Conservation (phyloP, 2,888 invertebrate species). For the Cheiracanthium punctorium region DNA sequence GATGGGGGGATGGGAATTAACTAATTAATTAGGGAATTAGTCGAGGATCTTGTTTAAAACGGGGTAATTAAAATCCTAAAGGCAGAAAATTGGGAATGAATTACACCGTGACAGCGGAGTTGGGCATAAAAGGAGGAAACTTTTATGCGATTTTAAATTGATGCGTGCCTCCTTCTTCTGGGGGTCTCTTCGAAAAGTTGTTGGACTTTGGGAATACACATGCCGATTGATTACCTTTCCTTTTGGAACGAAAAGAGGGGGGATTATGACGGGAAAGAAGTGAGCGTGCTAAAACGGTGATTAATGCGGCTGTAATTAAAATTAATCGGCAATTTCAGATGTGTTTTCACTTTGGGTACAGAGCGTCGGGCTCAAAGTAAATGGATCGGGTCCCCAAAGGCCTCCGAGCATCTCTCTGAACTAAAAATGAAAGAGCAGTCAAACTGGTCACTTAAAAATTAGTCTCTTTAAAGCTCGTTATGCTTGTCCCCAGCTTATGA, state of each 20-base stretch:
- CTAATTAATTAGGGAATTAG: constrained; percentile 70
- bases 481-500: too few relatives aligned
- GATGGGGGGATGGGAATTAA: constrained; percentile 62
- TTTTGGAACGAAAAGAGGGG: not conserved
- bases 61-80: constrained; percentile 68
- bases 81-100: constrained; percentile 69
- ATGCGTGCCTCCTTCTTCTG: constrained; percentile 27
- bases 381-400: not conserved
- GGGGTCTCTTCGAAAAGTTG: constrained; percentile 31
- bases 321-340: constrained; percentile 58
- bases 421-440: not conserved
- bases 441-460: not conserved
- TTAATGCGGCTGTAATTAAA: constrained; percentile 62
- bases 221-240: constrained; percentile 55
- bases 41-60: constrained; percentile 68
- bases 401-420: not conserved
- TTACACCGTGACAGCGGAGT: constrained; percentile 53
- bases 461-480: too few relatives aligned
- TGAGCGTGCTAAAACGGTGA: constrained; percentile 28
- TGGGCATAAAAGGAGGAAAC: constrained; percentile 42
- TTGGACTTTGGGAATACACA: constrained; percentile 51
- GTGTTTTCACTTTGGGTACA: not conserved
- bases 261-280: constrained; percentile 27
- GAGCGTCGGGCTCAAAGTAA: not conserved
- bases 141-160: constrained; percentile 65